Conservation (phyloP, 2,113 vertebrate genomes). For the Zeus faber region DNA sequence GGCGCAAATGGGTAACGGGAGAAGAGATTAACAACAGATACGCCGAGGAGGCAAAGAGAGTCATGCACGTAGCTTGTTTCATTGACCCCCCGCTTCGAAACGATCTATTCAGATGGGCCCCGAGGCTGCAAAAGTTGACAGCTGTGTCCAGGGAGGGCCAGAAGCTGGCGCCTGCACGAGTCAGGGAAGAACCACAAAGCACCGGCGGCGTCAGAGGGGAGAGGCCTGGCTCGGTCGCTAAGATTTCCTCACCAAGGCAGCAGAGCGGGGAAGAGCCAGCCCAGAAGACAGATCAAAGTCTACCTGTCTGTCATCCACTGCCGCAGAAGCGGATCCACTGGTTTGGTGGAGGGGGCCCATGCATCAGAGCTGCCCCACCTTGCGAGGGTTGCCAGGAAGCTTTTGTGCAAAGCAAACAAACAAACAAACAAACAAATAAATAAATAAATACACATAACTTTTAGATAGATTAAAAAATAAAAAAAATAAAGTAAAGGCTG, state of each 20-base stretch:
- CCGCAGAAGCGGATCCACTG: too few relatives aligned
- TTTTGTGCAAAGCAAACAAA: neutral
- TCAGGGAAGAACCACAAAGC: slow-evolving; percentile 9
- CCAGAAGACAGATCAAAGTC: too few relatives aligned
- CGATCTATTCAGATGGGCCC: slow-evolving; percentile 7
- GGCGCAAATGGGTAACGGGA: slow-evolving; percentile 14
- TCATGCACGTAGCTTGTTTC: slow-evolving; percentile 26
- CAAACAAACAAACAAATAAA: too few relatives aligned
- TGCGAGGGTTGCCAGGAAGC: neutral
- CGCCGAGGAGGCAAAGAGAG: slow-evolving; percentile 10
- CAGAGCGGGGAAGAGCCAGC: too few relatives aligned
- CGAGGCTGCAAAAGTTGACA: slow-evolving; percentile 7
- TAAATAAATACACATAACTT: too few relatives aligned
- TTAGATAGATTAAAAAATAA: too few relatives aligned
- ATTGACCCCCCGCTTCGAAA: slow-evolving; percentile 15
- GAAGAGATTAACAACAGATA: slow-evolving; percentile 8
- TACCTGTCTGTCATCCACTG: too few relatives aligned
- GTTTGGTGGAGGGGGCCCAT: neutral
- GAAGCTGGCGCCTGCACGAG: slow-evolving; percentile 4
- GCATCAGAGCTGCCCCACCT: neutral
- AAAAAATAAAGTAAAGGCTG: too few relatives aligned
- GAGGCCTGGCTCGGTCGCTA: slow-evolving; percentile 1
- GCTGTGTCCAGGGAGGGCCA: slow-evolving; percentile 6
- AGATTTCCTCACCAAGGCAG: slow-evolving; percentile 5
- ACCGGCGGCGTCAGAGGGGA: slow-evolving; percentile 1